phyloP scores from a whole-genome alignment of 2,113 vertebrate genomes.

The Ceyx margarethae region DNA sequence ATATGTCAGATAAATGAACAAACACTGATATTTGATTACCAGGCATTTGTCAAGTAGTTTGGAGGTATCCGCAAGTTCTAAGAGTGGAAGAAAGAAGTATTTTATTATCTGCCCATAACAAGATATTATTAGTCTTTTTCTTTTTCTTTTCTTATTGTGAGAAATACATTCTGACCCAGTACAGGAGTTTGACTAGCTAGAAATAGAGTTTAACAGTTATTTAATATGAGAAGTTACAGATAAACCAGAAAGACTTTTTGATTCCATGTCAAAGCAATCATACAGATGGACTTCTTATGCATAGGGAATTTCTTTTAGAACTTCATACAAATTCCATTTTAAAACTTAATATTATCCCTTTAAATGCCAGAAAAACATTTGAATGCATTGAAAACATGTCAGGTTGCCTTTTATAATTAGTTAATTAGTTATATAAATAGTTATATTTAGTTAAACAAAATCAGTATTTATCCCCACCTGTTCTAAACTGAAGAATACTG shows the following conservation, averaged over 20 bases:
- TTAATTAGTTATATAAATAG: too few species aligned
- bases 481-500: background rate
- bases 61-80: background rate
- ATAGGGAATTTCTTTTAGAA: constrained; percentile 1
- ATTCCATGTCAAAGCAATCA: background rate
- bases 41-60: background rate
- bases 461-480: background rate
- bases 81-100: background rate
- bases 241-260: constrained; percentile 9
- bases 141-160: background rate
- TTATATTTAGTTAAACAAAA: background rate
- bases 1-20: background rate
- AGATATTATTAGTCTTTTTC: background rate
- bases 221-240: constrained; percentile 38
- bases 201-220: constrained; percentile 15
- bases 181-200: constrained; percentile 30
- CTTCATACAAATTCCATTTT: background rate
- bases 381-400: background rate
- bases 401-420: constrained; percentile 19
- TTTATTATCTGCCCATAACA: background rate
- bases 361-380: constrained; percentile 24
- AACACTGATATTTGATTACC: background rate
- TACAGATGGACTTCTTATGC: background rate
- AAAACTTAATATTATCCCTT: background rate
- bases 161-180: constrained; percentile 1